phyloP scores from a whole-genome alignment of 2,113 vertebrate genomes.

The Campylomormyrus tamandua region DNA sequence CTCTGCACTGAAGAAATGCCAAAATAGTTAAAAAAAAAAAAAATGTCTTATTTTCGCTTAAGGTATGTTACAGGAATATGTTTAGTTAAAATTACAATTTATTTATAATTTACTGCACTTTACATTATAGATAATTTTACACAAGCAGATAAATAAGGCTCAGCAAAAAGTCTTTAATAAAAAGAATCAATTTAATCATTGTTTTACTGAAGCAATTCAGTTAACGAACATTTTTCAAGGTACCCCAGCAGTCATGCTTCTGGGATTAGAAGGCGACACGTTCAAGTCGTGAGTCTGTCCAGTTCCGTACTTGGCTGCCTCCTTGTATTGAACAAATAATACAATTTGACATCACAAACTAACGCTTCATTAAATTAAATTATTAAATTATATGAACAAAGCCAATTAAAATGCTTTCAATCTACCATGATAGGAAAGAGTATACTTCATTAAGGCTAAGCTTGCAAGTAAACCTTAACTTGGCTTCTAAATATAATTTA shows the following conservation, averaged over 20 bases:
- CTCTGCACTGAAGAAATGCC: background rate
- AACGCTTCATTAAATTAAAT: background rate
- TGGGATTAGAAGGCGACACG: background rate
- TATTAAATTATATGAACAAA: background rate
- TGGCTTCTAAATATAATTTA: background rate
- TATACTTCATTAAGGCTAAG: background rate
- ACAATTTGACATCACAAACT: background rate
- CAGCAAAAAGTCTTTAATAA: background rate
- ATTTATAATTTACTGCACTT: background rate
- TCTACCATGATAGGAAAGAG: background rate
- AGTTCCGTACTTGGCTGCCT: background rate
- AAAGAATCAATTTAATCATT: background rate
- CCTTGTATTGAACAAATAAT: background rate
- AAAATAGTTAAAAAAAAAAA: background rate
- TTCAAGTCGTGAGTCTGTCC: background rate
- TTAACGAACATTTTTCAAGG: background rate
- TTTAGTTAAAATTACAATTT: background rate
- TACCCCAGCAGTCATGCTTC: background rate
- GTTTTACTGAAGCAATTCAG: background rate
- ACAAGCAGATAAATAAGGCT: background rate
- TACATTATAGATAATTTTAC: background rate
- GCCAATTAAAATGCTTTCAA: background rate
- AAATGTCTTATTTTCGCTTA: background rate
- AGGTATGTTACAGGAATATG: background rate
- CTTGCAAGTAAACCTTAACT: background rate